phyloP scores from a whole-genome alignment of 2,888 invertebrate species.

The Noctua pronuba region DNA sequence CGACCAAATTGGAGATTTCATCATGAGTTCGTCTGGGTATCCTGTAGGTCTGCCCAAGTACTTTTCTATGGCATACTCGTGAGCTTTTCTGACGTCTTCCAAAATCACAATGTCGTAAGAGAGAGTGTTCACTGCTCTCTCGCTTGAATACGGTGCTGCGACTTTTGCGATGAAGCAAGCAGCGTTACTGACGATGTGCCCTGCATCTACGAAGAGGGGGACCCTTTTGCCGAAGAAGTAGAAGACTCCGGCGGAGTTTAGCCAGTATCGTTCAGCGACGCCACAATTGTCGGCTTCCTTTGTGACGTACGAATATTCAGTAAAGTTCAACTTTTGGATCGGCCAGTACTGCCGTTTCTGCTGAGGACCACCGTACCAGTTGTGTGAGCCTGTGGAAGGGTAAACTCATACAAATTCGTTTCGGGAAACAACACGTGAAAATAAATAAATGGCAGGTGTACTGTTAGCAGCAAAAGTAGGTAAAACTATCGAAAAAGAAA shows the following conservation, averaged over 20 bases:
- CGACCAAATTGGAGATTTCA: conserved; percentile 92
- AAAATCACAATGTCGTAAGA: conserved; percentile 91
- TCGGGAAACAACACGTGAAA: neutral
- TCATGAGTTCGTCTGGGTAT: conserved; percentile 90
- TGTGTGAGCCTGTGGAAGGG: conserved; percentile 71
- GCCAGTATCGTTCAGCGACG: conserved; percentile 92
- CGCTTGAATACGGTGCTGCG: conserved; percentile 85
- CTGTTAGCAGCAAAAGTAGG: neutral
- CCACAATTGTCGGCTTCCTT: conserved; percentile 90
- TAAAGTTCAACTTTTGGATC: conserved; percentile 87
- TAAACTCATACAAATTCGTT: neutral
- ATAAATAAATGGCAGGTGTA: neutral
- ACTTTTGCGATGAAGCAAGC: conserved; percentile 89
- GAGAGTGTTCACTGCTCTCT: conserved; percentile 83
- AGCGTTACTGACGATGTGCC: conserved; percentile 83
- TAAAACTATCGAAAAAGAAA: neutral
- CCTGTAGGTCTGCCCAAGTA: conserved; percentile 90
- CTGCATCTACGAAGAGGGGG: conserved; percentile 92
- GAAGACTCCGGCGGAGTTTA: conserved; percentile 92
- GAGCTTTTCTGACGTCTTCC: conserved; percentile 90
- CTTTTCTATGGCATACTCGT: conserved; percentile 90
- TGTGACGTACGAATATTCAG: conserved; percentile 89
- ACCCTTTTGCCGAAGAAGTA: conserved; percentile 91
- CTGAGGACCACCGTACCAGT: conserved; percentile 93
- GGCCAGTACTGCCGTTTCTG: conserved; percentile 91